Conservation (phyloP, 2,888 invertebrate genomes). For the Cylindroiulus punctatus region DNA sequence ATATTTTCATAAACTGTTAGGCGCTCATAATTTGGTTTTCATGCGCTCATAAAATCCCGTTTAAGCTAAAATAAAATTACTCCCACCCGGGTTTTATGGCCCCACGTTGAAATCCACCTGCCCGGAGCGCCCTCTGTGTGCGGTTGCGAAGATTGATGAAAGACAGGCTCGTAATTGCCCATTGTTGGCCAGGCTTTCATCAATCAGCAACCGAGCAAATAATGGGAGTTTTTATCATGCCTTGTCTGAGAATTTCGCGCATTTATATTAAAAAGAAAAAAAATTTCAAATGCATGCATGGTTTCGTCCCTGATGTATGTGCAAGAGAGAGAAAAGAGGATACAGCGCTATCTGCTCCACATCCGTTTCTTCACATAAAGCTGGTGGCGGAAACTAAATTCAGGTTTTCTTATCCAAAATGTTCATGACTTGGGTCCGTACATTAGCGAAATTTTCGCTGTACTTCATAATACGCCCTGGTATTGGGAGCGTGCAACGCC, state of each 20-base stretch:
- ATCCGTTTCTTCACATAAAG: neutral
- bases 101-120: neutral
- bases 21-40: neutral
- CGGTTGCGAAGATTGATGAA: neutral
- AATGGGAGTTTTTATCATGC: slow-evolving; percentile 21
- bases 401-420: neutral
- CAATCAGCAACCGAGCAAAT: slow-evolving; percentile 39
- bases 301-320: slow-evolving; percentile 33
- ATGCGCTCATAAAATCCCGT: neutral
- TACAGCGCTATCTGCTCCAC: neutral
- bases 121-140: neutral
- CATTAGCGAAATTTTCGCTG: neutral
- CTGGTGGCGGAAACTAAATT: slow-evolving; percentile 27
- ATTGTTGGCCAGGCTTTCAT: slow-evolving; percentile 22
- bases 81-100: neutral
- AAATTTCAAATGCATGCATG: neutral
- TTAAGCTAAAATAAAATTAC: neutral
- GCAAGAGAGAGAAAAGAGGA: slow-evolving; percentile 9
- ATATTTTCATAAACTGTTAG: neutral
- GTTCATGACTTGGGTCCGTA: neutral
- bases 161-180: slow-evolving; percentile 35
- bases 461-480: too few species aligned
- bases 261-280: neutral
- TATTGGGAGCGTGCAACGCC: too few species aligned
- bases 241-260: slow-evolving; percentile 27